Conservation (phyloP, 2,888 invertebrate genomes). For the Callinectes sapidus region DNA sequence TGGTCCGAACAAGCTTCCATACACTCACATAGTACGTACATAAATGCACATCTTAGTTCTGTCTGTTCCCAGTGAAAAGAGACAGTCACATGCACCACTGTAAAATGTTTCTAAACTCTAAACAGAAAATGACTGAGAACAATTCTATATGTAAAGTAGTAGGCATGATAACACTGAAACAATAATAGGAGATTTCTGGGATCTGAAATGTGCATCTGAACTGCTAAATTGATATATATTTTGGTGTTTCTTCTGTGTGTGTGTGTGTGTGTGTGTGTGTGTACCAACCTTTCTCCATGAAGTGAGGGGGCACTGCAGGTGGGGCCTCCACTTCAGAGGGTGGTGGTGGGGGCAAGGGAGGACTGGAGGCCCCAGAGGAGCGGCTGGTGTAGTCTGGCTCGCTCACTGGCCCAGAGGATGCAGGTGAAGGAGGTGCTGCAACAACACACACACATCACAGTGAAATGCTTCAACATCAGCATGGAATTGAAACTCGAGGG, state of each 20-base stretch:
- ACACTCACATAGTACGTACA: too few relatives aligned
- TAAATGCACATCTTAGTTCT: too few relatives aligned
- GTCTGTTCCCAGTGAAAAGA: too few relatives aligned
- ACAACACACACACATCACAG: not conserved
- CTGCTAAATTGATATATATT: not conserved
- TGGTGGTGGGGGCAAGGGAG: conserved; percentile 90
- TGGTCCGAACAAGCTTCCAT: not conserved
- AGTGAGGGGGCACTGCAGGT: conserved; percentile 79
- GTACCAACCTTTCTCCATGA: conserved; percentile 81
- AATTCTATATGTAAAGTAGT: too few relatives aligned
- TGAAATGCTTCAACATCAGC: not conserved
- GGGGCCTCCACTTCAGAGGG: conserved; percentile 76
- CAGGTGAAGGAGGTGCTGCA: conserved; percentile 70
- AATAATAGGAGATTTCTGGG: too few relatives aligned
- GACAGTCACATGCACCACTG: too few relatives aligned
- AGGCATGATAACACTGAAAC: too few relatives aligned
- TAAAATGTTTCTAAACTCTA: too few relatives aligned
- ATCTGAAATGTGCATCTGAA: not conserved
- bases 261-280: too few relatives aligned
- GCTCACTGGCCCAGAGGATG: conserved; percentile 61
- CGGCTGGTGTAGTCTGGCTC: conserved; percentile 69
- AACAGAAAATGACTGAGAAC: too few relatives aligned
- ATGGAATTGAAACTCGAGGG: too few relatives aligned
- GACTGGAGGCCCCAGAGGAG: conserved; percentile 79
- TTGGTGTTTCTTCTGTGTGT: too few relatives aligned